These are phyloP conservation scores for Chrysina gloriosa DNA, from an alignment of 2,888 invertebrate species.

Conservation along the genomic window DNA sequence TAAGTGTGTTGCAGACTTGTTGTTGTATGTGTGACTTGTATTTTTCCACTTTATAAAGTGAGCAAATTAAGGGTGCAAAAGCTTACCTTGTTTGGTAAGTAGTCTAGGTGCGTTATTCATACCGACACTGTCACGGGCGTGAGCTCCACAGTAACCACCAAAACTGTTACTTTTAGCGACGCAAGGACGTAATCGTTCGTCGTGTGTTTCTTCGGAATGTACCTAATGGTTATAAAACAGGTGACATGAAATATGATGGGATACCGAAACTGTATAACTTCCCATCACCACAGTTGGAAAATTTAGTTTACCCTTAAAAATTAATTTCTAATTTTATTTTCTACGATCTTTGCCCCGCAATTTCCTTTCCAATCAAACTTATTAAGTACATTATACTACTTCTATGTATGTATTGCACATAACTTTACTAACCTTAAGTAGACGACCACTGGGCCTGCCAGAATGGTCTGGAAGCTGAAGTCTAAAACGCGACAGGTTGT, in stretches of 20 bases:
- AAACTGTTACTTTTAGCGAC: conserved; percentile 90
- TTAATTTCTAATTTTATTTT: too few species aligned
- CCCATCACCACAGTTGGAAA: too few species aligned
- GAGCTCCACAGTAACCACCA: conserved; percentile 78
- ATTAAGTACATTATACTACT: too few species aligned
- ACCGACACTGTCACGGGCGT: conserved; percentile 72
- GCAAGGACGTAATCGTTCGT: conserved; percentile 65
- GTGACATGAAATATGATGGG: too few species aligned
- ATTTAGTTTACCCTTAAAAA: too few species aligned
- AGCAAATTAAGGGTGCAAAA: not conserved
- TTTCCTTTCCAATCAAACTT: too few species aligned
- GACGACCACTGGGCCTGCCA: conserved; percentile 64
- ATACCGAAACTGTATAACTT: too few species aligned
- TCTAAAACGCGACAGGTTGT: conserved; percentile 60
- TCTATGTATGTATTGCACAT: too few species aligned
- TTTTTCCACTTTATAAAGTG: not conserved
- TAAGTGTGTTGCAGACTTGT: too few species aligned
- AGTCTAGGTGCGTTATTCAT: conserved; percentile 74
- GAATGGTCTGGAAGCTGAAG: conserved; percentile 66
- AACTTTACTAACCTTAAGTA: conserved; percentile 67
- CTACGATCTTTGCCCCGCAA: too few species aligned
- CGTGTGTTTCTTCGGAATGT: conserved; percentile 68
- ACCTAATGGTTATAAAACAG: too few species aligned
- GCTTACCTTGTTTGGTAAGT: conserved; percentile 81
- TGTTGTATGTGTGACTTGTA: too few species aligned